Evolutionary conservation across 2,888 invertebrate species (phyloP), one percentile per base, ranked within the genome.

Genomic region (Lagria hirta): DNA sequence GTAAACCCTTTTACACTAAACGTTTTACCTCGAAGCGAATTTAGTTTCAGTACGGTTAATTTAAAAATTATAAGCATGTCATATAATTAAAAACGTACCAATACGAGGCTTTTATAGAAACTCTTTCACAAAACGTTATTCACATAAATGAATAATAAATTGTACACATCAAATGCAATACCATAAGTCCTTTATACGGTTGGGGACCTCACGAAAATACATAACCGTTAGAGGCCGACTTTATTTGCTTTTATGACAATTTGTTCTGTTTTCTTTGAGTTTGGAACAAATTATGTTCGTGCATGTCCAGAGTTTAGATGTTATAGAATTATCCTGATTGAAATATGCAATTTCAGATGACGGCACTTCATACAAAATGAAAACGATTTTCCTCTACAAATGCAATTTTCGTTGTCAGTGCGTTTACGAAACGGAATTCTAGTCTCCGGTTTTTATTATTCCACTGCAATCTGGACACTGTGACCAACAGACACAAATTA

Each of bases 51-150:
- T 51, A 64, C 55, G 64, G 62, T 64, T 64, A 66, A 65, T 66
- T 64, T 61, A 62, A 62, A 64, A 61, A 64, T 66, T 62, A 61
- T 61, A 62, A 58, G 56, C 63, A 62, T 62, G 60, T 65, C 62
- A 62, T 58, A 54, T 57, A 61, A 64, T 66, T 67, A 66, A 64
- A 65, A 61, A 59, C 61, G 58, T 55, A 55, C 62, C 54, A 54
- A 62, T 60, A 60, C 61, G 60, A 54, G 40, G 59, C 62, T 60
- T 61, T 62, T 54, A 52, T 51, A n/a, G n/a, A 51, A 49, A 43
- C 56, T 57, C 57, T 60, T 57, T 57, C 55, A 48, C 47, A 53
- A 53, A 54, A 54, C 55, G 58, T 57, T 60, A 55, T 61, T 58
- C 58, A 54, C 56, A 54, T 62, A 63, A 65, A 64, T 62, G 61